These are phyloP conservation scores for Galago senegalensis DNA, from an alignment of 2,797 vertebrate genomes.

Conservation along the genomic window DNA sequence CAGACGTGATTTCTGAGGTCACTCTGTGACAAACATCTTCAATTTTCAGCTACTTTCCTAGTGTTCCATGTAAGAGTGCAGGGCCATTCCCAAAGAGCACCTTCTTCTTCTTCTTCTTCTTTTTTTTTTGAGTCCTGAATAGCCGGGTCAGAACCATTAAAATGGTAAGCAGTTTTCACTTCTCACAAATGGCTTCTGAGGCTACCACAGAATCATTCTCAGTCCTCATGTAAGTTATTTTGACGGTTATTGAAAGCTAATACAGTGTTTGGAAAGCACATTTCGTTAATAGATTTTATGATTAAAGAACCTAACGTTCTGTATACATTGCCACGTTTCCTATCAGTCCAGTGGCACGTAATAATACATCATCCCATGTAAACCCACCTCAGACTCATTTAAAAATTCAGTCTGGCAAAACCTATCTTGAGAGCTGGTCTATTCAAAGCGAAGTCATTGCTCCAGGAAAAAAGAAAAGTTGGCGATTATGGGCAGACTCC, in stretches of 20 bases:
- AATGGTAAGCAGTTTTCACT: constrained; percentile 66
- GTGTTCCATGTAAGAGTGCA: constrained; percentile 64
- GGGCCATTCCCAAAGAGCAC: background rate
- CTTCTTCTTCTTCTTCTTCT: constrained; percentile 36
- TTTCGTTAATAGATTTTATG: constrained; percentile 74
- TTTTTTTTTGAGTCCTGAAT: constrained; percentile 74
- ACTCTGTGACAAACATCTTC: constrained; percentile 85
- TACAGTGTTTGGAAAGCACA: constrained; percentile 52
- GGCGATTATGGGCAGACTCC: background rate
- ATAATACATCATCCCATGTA: background rate
- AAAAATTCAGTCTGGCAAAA: background rate
- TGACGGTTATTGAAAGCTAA: constrained; percentile 70
- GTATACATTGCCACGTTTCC: constrained; percentile 59
- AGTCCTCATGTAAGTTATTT: background rate
- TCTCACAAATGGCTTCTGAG: constrained; percentile 50
- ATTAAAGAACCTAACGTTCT: constrained; percentile 47
- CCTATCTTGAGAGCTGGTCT: background rate
- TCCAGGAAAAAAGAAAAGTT: constrained; percentile 31
- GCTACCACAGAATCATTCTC: background rate
- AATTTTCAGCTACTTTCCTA: constrained; percentile 78
- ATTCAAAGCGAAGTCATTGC: background rate
- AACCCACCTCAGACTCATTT: constrained; percentile 25
- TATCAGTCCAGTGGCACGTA: constrained; percentile 6
- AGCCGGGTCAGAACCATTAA: constrained; percentile 77
- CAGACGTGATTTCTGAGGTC: constrained; percentile 81